These are phyloP conservation scores for Eilema depressum DNA, from an alignment of 2,888 invertebrate genomes.

Conservation along the genomic window DNA sequence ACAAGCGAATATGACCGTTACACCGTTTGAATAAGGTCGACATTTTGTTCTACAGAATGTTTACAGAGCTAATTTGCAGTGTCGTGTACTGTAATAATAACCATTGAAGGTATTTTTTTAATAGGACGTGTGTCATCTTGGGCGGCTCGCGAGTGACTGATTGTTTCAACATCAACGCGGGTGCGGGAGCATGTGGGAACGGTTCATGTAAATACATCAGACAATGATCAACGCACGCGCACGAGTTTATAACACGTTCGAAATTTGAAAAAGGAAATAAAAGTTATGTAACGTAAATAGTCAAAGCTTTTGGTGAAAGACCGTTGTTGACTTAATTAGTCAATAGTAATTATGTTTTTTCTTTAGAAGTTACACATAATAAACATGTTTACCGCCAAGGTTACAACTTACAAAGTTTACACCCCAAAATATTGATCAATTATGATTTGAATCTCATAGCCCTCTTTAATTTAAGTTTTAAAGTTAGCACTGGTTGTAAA, in stretches of 20 bases:
- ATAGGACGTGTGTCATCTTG: constrained; percentile 50
- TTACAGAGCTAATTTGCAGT: constrained; percentile 38
- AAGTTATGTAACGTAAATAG: constrained; percentile 10
- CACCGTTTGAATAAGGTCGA: constrained; percentile 38
- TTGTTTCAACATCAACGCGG: constrained; percentile 43
- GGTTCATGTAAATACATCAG: constrained; percentile 47
- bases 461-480: too few species aligned
- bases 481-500: too few species aligned
- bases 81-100: constrained; percentile 40
- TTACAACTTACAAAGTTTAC: background rate
- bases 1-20: constrained; percentile 46
- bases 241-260: constrained; percentile 8
- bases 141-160: constrained; percentile 52
- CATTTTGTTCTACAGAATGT: constrained; percentile 34
- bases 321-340: background rate
- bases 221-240: constrained; percentile 50
- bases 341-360: background rate
- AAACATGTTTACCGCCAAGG: background rate
- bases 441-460: too few species aligned
- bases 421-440: background rate
- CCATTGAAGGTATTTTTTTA: constrained; percentile 39
- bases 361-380: background rate
- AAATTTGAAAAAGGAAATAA: background rate
- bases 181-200: constrained; percentile 53
- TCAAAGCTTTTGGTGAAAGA: background rate